phyloP scores from a whole-genome alignment of 2,113 vertebrate species.

The Lasiurus cinereus region DNA sequence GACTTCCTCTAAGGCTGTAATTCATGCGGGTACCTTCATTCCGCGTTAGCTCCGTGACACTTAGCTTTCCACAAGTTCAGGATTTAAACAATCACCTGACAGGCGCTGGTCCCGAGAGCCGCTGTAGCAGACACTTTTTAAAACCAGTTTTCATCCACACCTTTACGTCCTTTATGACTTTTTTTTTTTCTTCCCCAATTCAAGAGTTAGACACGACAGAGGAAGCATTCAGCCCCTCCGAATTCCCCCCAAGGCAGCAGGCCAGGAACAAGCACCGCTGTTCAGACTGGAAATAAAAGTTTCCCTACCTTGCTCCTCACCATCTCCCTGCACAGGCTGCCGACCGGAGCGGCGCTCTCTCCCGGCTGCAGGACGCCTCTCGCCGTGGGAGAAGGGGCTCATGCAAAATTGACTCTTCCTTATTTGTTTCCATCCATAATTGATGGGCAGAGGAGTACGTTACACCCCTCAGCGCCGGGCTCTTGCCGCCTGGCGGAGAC shows the following conservation, averaged over 20 bases:
- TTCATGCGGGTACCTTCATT: not conserved
- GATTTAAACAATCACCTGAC: conserved; percentile 50
- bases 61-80: conserved; percentile 26
- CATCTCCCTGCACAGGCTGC: conserved; percentile 65
- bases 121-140: conserved; percentile 33
- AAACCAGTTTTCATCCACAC: conserved; percentile 34
- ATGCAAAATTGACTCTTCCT: conserved; percentile 78
- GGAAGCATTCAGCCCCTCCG: conserved; percentile 60
- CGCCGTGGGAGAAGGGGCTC: conserved; percentile 61
- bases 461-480: conserved; percentile 72
- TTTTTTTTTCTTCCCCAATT: conserved; percentile 71
- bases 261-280: not conserved
- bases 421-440: conserved; percentile 88
- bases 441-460: conserved; percentile 81
- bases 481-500: conserved; percentile 67
- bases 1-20: not conserved
- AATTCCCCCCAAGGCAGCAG: conserved; percentile 62
- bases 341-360: conserved; percentile 27
- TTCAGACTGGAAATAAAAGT: conserved; percentile 76
- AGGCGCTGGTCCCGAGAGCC: not conserved
- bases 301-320: conserved; percentile 77
- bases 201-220: conserved; percentile 67
- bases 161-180: conserved; percentile 66
- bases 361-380: conserved; percentile 63
- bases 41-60: not conserved